Evolutionary conservation across 2,888 invertebrate genomes (phyloP), one percentile per base, ranked within the genome.

Genomic region (Arrhopalites spinosus): DNA sequence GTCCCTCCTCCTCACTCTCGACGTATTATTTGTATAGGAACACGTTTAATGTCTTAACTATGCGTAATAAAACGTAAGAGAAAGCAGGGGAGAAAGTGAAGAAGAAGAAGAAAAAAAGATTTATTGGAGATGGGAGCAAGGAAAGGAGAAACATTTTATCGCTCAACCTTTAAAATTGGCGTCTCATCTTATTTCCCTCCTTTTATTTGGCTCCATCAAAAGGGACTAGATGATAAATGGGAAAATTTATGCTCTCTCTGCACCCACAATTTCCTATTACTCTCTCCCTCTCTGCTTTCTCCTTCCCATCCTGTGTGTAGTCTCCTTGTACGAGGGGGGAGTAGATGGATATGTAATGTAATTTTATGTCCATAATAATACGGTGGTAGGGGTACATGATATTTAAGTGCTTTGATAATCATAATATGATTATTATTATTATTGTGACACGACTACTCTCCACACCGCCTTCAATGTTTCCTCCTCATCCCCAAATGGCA

Each of bases 81-180:
- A 63, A 63, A 15, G 29, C 15, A 27, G 2, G 59, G 59, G 59
- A 59, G 59, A 8, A 59, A 59, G 45, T 59, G 59, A 17, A 3
- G 67, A n/a, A 45, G 43, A 25, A 45, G n/a, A 68, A 27, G 45
- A 23, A 50, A 23, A 68, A 23, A 68, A 36, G 36, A 36, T 36
- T 36, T 36, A 36, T 36, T 11, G 47, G 47, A 11, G 30, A 20
- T 29, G 27, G 67, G 23, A n/a, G 47, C 23, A 25, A 25, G 27
- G 67, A 68, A 45, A 68, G 47, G 43, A 47, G 25, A 47, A 68
- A 68, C 36, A 68, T 68, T 68, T 68, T 68, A 68, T 68, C 13
- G 68, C 50, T 50, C 50, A 68, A 68, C 68, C 68, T 68, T 68
- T 68, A 68, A 68, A 68, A 68, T 68, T 68, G 68, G 68, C 68